These are phyloP conservation scores for Drosophila pegasa DNA, from an alignment of 2,888 invertebrate genomes.

Conservation along the genomic window DNA sequence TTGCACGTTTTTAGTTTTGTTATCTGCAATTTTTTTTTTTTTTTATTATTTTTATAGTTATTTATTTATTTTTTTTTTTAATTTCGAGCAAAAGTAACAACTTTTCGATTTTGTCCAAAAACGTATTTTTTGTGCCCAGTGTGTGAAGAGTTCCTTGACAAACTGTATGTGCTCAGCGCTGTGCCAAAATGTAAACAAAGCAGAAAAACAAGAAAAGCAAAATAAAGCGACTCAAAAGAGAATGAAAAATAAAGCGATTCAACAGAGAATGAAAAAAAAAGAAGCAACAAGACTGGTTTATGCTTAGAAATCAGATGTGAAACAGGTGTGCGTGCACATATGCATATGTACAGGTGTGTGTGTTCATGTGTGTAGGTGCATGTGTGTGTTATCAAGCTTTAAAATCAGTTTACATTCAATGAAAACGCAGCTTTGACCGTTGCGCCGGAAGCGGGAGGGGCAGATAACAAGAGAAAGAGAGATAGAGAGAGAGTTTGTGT, in stretches of 20 bases:
- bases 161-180: background rate
- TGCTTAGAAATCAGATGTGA: conserved; percentile 74
- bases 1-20: too few species aligned
- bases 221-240: conserved; percentile 41
- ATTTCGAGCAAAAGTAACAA: too few species aligned
- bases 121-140: too few species aligned
- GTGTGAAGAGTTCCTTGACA: too few species aligned
- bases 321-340: conserved; percentile 4
- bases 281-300: conserved; percentile 75
- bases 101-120: too few species aligned
- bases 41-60: too few species aligned
- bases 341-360: background rate
- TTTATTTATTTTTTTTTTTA: too few species aligned
- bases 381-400: conserved; percentile 11
- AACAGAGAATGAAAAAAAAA: conserved; percentile 48
- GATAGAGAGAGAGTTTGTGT: too few species aligned
- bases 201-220: conserved; percentile 15
- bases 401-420: too few species aligned
- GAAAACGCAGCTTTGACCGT: background rate
- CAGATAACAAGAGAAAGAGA: too few species aligned
- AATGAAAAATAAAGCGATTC: conserved; percentile 54
- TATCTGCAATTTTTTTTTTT: too few species aligned
- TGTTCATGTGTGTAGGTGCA: background rate
- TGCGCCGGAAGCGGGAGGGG: background rate
- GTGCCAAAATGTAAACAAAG: conserved; percentile 44